Evolutionary conservation across 64 coral and sea anemone genomes (phyloP), one percentile per base, ranked within the genome.

Genomic region (Montipora sp.): DNA sequence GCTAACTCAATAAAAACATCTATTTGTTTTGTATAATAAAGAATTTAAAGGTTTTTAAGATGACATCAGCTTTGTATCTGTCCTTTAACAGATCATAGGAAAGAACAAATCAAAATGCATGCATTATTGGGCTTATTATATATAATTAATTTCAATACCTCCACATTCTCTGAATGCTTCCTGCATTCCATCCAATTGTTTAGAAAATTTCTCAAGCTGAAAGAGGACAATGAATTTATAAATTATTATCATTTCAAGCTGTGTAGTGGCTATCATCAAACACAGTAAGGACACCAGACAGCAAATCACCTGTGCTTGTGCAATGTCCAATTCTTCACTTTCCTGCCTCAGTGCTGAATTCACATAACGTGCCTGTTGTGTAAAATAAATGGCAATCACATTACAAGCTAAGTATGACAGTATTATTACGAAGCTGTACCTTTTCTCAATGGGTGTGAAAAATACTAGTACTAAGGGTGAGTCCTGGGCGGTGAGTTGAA

Each of bases 261-360:
- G 7, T 15, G 5, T 20, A 23, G 21, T 23, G 68, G 5, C 13
- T 63, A 12, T 15, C 14, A 63, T 63, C 60, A 63, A 63, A 63
- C 60, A 12, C 9, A 63, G 14, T 63, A 15, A 36, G 36, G 36
- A 36, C 36, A 36, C 36, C 36, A 36, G 36, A 36, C 36, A 55
- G 4, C 5, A 55, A 7, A 15, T 27, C 75, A 96, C 95, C 91
- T 94, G 88, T 67, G 83, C 74, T 47, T 91, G 90, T 46, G 83
- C 89, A 81, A 66, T 58, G 14, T 94, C 92, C 67, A 96, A 78
- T 5, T 96, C 95, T 76, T 88, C 93, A 27, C 75, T 16, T 90
- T 96, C 95, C 47, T 96, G 92, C 23, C 90, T 94, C 88, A 96
- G 84, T 68, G 91, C 95, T 94, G 92, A 75, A 72, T 96, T 94